phyloP scores from a whole-genome alignment of 2,888 invertebrate genomes.

The Cordilura impudica region DNA sequence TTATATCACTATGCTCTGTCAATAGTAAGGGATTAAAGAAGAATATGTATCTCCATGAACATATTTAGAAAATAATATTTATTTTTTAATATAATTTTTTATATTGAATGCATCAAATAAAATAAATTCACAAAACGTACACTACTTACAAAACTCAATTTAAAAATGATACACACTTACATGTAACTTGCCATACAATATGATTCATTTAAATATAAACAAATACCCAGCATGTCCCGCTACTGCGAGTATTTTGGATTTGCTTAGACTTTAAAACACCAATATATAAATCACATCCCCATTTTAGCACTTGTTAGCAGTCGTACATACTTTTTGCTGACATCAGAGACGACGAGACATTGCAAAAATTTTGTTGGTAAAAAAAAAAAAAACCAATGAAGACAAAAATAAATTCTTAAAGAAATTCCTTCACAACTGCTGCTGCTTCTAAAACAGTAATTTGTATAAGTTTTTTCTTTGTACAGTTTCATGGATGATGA shows the following conservation, averaged over 20 bases:
- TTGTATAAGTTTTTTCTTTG: neutral
- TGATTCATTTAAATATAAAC: slow-evolving; percentile 61
- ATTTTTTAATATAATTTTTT: too few species aligned
- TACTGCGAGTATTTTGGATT: slow-evolving; percentile 49
- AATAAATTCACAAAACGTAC: too few species aligned
- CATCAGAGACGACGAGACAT: neutral
- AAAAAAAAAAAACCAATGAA: slow-evolving; percentile 30
- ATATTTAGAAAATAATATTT: too few species aligned
- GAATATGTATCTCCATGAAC: too few species aligned
- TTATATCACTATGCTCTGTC: too few species aligned
- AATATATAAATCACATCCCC: slow-evolving; percentile 62
- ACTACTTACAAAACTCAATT: too few species aligned
- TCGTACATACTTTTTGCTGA: neutral
- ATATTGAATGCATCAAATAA: too few species aligned
- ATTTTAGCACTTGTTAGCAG: slow-evolving; percentile 57
- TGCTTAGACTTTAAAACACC: slow-evolving; percentile 34
- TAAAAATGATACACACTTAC: too few species aligned
- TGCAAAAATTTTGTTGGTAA: slow-evolving; percentile 9
- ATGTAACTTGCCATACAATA: slow-evolving; percentile 16
- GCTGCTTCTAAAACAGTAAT: slow-evolving; percentile 9
- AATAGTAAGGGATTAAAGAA: too few species aligned
- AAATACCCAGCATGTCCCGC: slow-evolving; percentile 55
- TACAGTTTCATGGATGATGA: slow-evolving; percentile 41
- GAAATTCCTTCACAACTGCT: slow-evolving; percentile 25
- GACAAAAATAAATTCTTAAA: neutral